These are phyloP conservation scores for Tetropium fuscum DNA, from an alignment of 2,888 invertebrate genomes.

Conservation along the genomic window DNA sequence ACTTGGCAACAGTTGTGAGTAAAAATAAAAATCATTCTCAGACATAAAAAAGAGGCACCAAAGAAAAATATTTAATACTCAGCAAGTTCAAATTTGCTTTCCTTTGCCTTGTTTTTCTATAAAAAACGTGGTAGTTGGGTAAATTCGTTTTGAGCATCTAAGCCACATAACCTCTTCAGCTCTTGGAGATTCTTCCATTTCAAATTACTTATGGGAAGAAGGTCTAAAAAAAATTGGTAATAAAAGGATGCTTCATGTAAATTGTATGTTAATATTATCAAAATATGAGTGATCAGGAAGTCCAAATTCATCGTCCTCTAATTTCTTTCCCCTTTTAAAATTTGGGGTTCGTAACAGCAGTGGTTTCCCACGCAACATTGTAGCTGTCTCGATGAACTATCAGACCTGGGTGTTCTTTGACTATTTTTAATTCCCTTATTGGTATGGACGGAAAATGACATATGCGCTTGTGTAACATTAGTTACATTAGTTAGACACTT, in stretches of 20 bases:
- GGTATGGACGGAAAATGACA: too few species aligned
- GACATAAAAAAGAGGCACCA: too few species aligned
- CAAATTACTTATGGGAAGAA: background rate
- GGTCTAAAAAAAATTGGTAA: background rate
- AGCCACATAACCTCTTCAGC: background rate
- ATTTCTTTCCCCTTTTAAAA: background rate
- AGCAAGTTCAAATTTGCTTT: too few species aligned
- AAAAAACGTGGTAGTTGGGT: too few species aligned
- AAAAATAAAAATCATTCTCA: too few species aligned
- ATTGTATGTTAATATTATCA: background rate
- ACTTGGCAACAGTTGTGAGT: too few species aligned
- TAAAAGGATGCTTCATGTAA: background rate
- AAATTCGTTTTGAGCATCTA: background rate
- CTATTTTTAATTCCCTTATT: too few species aligned
- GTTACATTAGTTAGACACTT: too few species aligned
- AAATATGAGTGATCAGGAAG: background rate
- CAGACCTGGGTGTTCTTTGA: too few species aligned
- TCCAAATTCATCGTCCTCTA: background rate
- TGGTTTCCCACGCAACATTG: background rate
- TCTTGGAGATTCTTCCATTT: background rate
- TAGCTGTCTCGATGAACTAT: slow-evolving; percentile 1
- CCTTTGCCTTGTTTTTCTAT: too few species aligned
- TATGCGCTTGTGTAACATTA: too few species aligned
- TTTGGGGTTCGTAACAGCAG: background rate
- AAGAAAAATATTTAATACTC: too few species aligned